These are phyloP conservation scores for Orthosia incerta DNA, from an alignment of 2,888 invertebrate genomes.

Conservation along the genomic window DNA sequence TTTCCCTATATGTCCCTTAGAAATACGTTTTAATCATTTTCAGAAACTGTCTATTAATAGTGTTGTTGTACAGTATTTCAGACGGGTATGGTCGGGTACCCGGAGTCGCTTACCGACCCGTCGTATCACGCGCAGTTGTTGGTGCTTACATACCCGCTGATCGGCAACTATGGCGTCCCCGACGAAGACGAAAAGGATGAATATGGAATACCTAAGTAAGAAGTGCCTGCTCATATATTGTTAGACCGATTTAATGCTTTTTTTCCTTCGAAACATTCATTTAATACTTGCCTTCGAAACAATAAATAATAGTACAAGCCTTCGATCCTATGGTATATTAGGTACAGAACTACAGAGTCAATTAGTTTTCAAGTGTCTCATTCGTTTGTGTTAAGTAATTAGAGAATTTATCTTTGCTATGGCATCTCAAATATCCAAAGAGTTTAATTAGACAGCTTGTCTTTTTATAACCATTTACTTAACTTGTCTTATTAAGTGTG, in stretches of 20 bases:
- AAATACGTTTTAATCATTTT: background rate
- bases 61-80: constrained; percentile 94
- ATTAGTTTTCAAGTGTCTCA: background rate
- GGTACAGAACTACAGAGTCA: too few relatives aligned
- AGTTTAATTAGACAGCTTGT: too few relatives aligned
- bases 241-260: too few relatives aligned
- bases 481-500: too few relatives aligned
- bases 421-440: too few relatives aligned
- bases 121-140: constrained; percentile 98
- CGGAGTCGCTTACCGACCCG: constrained; percentile 99
- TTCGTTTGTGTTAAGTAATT: background rate
- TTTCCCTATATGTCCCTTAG: too few relatives aligned
- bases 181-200: constrained; percentile 93
- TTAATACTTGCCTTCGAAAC: too few relatives aligned
- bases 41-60: background rate
- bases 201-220: constrained; percentile 94
- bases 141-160: constrained; percentile 98
- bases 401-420: too few relatives aligned
- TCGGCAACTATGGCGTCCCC: constrained; percentile 99
- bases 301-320: too few relatives aligned
- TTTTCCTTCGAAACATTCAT: too few relatives aligned
- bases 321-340: too few relatives aligned
- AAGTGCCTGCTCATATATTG: background rate
- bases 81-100: constrained; percentile 99
- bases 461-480: too few relatives aligned